Evolutionary conservation across 2,888 invertebrate species (phyloP), one percentile per base, ranked within the genome.

Genomic region (Habrosyne pyritoides): DNA sequence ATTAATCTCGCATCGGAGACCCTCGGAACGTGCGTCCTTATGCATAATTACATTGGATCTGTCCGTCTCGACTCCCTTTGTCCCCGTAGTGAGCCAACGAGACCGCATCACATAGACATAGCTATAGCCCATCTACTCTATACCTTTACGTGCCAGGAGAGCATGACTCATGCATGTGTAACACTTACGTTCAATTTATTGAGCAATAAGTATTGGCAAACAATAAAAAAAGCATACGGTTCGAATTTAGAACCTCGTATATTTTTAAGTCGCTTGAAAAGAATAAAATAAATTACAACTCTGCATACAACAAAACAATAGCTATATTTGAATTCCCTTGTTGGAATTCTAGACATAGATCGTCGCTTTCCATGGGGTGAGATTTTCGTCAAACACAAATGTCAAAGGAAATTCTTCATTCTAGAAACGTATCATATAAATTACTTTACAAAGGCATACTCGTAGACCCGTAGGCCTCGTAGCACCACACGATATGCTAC

Each of bases 11-110:
- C 66, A 63, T 64, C 63, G 70, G 55, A 53, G 48, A 55, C 50
- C 56, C 57, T 57, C 61, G 66, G 54, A 58, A 59, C 59, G 60
- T 60, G 58, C 59, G 67, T 73, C 69, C 73, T 77, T 71, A 67
- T 76, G 76, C 74, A 75, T 79, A 77, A 78, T 77, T 77, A 78
- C 71, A 70, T 70, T 62, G 71, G 51, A 58, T 59, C 63, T 64
- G 66, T 66, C 65, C 64, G 67, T 67, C 71, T 67, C 58, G n/a
- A 6, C 56, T 60, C 66, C 54, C 56, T 67, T 59, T 64, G 64
- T 69, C 59, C 66, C 57, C 55, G 22, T 14, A 47, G 18, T 10
- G 50, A 47, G 24, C n/a, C 47, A 21, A 12, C 33, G 33, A 33
- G 33, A 33, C 33, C 33, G 33, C n/a, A n/a, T n/a, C n/a, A 33